Evolutionary conservation across 2,113 vertebrate species (phyloP).

Genomic region (Sebastes fasciatus): DNA sequence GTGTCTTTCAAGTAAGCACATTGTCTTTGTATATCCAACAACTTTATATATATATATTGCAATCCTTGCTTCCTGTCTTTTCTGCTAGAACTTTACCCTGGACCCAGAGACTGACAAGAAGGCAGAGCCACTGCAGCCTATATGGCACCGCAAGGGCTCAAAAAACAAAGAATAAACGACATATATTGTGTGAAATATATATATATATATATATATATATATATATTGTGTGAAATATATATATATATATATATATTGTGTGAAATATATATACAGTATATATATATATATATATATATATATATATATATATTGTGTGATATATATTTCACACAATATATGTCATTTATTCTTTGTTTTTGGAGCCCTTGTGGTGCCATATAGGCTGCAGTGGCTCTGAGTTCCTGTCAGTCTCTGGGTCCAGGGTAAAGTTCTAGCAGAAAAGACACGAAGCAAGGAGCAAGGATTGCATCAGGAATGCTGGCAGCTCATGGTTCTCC

Average conservation of each 20-base stretch:
- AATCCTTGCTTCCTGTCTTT: not conserved
- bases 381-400: not conserved
- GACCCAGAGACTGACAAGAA: not conserved
- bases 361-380: not conserved
- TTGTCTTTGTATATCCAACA: not conserved
- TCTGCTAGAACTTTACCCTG: not conserved
- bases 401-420: not conserved
- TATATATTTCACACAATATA: not conserved
- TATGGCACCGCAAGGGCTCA: not conserved
- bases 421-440: not conserved
- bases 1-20: not conserved
- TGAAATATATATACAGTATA: too few relatives aligned
- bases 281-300: too few relatives aligned
- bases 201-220: too few relatives aligned
- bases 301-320: too few relatives aligned
- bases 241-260: too few relatives aligned
- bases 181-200: not conserved
- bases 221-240: too few relatives aligned
- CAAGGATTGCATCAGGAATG: slow-evolving; percentile 69
- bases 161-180: too few relatives aligned
- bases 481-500: slow-evolving; percentile 48
- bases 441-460: not conserved
- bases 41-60: too few relatives aligned
- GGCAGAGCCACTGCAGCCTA: not conserved
- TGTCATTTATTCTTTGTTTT: too few relatives aligned